Base-by-base conservation (phyloP, 2,888 invertebrate genomes). In the Drosophila yooni region DNA sequence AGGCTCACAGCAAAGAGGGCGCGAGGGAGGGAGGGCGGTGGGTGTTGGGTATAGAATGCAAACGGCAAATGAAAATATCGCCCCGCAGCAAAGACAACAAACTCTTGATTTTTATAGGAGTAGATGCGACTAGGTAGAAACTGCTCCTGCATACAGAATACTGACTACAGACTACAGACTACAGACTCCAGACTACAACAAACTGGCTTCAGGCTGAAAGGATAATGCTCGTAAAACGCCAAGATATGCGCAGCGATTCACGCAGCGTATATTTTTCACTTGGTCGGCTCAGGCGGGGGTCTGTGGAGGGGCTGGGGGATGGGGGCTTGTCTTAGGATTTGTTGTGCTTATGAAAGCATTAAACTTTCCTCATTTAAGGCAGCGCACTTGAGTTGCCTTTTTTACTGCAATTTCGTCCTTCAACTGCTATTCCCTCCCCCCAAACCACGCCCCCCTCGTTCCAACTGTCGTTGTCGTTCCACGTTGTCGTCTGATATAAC, bases 301-400 rank as follows among this genome's bases (percentile, higher is more conserved):
- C 51, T 52, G 54, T 29, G 52, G 65, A 33, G 51, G 58, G 69
- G 74, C 61, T 21, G 21, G 21, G 21, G 21, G 21, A 21, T 21
- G 62, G 48, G 48, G 65, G 25, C 51, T 86, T 86, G 87, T 83
- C 87, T 88, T 77, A 77, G 89, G 89, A 90, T 90, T 86, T 86
- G 86, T 86, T 87, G 90, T 90, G 89, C 90, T 87, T 87, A 87
- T 87, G 90, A 87, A 87, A 88, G 84, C 89, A 90, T 88, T 88
- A 90, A 90, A 88, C 89, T 88, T 88, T 90, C 90, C 87, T 88
- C 90, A 88, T 88, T 88, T 88, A 84, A 89, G 89, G 78, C 74
- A 71, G 76, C 86, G 90, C 90, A 89, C 90, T 88, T 89, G 71
- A 89, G 76, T 81, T 87, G 90, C 81, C 90, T 81, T 88, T 88